Percentiles rank a stretch among this genome's conserved stretches.
Evolutionary conservation across 2,113 vertebrate genomes (phyloP).

Genomic region (Phoxinus phoxinus): DNA sequence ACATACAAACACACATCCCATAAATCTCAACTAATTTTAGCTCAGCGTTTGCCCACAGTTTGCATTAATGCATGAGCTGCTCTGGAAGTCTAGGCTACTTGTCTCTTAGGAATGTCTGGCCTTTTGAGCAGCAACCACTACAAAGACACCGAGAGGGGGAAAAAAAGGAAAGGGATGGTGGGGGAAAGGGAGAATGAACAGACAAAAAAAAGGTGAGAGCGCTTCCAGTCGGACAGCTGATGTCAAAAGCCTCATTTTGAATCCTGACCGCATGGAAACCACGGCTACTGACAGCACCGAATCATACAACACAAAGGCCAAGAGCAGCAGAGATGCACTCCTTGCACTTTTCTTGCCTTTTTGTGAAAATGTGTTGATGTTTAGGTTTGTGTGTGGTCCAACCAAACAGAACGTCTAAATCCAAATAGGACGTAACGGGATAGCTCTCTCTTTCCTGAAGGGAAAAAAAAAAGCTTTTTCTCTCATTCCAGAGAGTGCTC

Average conservation of each 20-base stretch:
- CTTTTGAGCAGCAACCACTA: slow-evolving; percentile 47
- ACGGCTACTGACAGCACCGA: neutral
- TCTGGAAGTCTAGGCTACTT: slow-evolving; percentile 44
- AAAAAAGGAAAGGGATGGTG: slow-evolving; percentile 8
- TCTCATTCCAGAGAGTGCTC: slow-evolving; percentile 13
- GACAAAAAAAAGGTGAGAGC: slow-evolving; percentile 51
- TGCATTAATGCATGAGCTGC: slow-evolving; percentile 42
- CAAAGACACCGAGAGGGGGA: slow-evolving; percentile 25
- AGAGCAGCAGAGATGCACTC: slow-evolving; percentile 13
- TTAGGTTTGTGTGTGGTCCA: slow-evolving; percentile 37
- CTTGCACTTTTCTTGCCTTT: neutral
- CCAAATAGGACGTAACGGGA: slow-evolving; percentile 41
- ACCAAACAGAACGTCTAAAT: slow-evolving; percentile 32
- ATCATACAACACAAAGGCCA: neutral
- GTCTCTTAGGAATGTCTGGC: slow-evolving; percentile 57
- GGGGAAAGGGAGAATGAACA: neutral
- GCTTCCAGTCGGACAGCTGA: slow-evolving; percentile 45
- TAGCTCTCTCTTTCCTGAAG: slow-evolving; percentile 16
- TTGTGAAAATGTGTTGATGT: slow-evolving; percentile 36
- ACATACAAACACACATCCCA: slow-evolving; percentile 30
- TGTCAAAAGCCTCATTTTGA: slow-evolving; percentile 39
- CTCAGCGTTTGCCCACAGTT: slow-evolving; percentile 35
- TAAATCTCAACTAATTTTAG: slow-evolving; percentile 51
- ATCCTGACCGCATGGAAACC: slow-evolving; percentile 42
- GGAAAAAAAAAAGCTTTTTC: slow-evolving; percentile 22